phyloP scores from a whole-genome alignment of 1,140 invertebrate genomes.

The Bombus sibiricus region DNA sequence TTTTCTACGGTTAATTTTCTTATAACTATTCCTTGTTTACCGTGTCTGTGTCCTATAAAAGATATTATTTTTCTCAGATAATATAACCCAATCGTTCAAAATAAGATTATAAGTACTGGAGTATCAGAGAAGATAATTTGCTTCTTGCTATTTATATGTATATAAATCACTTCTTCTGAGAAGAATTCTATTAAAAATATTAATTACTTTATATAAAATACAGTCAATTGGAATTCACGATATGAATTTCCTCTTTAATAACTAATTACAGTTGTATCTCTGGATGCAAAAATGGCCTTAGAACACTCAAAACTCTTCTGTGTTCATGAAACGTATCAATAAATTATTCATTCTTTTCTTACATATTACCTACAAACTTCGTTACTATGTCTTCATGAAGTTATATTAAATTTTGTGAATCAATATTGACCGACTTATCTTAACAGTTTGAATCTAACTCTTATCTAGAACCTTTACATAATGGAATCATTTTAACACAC shows the following conservation, averaged over 20 bases:
- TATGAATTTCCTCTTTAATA: not conserved
- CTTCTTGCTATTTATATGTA: not conserved
- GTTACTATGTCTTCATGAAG: not conserved
- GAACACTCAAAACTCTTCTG: not conserved
- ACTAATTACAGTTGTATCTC: not conserved
- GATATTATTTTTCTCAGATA: not conserved
- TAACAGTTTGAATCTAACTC: not conserved
- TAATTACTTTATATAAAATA: not conserved
- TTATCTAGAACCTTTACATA: not conserved
- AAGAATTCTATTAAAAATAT: not conserved
- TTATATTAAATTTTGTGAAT: not conserved
- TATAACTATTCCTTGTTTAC: constrained; percentile 27
- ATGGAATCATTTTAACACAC: not conserved
- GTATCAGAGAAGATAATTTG: not conserved
- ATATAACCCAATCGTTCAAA: not conserved
- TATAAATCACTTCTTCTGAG: not conserved
- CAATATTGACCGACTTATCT: not conserved
- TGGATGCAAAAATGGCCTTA: not conserved
- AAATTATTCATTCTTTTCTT: not conserved
- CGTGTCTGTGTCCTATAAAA: not conserved
- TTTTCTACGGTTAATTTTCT: constrained; percentile 85
- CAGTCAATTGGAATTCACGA: not conserved
- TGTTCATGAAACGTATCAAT: not conserved
- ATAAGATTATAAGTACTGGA: not conserved
- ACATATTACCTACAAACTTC: not conserved